phyloP scores from a whole-genome alignment of 2,797 vertebrate species.

The Alfaro cultratus region DNA sequence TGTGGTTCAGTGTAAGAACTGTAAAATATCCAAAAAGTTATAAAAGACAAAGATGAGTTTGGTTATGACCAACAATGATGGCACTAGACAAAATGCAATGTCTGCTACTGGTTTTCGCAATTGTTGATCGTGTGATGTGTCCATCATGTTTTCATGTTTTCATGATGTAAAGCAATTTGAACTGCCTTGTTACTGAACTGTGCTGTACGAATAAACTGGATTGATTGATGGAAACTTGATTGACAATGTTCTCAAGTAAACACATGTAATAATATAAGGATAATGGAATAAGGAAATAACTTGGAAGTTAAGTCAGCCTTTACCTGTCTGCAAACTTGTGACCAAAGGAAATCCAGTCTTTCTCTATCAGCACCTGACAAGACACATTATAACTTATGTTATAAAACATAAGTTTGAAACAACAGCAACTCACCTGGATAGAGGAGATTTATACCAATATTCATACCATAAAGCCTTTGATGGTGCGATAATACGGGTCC shows the following conservation, averaged over 20 bases:
- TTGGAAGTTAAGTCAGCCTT: slow-evolving; percentile 13
- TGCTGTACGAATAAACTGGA: no score
- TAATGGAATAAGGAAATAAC: not conserved
- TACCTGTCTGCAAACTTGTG: slow-evolving; percentile 99
- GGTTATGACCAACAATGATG: not conserved
- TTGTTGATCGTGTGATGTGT: no score
- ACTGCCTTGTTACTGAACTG: no score
- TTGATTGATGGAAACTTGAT: no score
- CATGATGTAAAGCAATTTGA: no score
- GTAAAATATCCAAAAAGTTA: not conserved
- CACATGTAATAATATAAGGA: not conserved
- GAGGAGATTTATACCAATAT: not conserved
- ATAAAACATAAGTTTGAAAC: not conserved
- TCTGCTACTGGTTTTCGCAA: no score
- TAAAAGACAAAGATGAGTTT: not conserved
- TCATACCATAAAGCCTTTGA: slow-evolving; percentile 96
- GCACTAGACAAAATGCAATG: no score
- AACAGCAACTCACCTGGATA: not conserved
- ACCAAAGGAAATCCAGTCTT: slow-evolving; percentile 99
- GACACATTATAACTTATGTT: slow-evolving; percentile 1
- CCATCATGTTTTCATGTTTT: no score
- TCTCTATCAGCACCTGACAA: slow-evolving; percentile 94
- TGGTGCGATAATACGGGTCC: slow-evolving; percentile 95
- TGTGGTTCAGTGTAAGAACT: not conserved
- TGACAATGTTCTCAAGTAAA: not conserved